phyloP scores from a whole-genome alignment of 2,888 invertebrate species.

The Slavum lentiscoides region DNA sequence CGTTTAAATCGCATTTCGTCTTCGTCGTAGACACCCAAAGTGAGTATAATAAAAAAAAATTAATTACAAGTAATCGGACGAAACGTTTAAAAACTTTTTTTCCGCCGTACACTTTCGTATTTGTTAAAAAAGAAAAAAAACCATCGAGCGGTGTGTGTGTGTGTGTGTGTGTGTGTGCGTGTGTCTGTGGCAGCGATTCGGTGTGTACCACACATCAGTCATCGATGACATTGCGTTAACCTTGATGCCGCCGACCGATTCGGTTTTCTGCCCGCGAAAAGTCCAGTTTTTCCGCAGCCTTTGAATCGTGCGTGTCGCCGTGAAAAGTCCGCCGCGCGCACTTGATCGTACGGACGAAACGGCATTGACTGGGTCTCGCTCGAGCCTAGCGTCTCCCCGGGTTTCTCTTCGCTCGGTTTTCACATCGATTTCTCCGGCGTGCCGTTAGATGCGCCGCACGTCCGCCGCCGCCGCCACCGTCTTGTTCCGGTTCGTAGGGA shows the following conservation, averaged over 20 bases:
- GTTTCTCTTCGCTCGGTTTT: neutral
- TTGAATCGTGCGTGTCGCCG: too few species aligned
- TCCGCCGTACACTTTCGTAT: neutral
- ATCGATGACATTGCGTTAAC: slow-evolving; percentile 44
- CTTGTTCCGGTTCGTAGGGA: neutral
- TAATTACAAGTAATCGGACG: neutral
- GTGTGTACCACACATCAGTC: neutral
- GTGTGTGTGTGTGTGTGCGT: neutral
- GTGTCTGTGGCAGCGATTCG: too few species aligned
- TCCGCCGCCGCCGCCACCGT: neutral
- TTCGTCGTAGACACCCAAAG: neutral
- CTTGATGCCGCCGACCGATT: slow-evolving; percentile 12
- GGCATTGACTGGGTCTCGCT: too few species aligned
- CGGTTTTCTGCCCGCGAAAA: neutral
- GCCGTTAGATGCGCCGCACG: slow-evolving; percentile 27
- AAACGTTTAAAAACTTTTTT: too few species aligned
- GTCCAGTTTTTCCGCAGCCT: neutral
- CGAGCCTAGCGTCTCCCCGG: too few species aligned
- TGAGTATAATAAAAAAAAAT: slow-evolving; percentile 24
- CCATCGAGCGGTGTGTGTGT: neutral
- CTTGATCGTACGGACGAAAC: too few species aligned
- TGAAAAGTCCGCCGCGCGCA: too few species aligned
- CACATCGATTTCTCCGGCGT: neutral
- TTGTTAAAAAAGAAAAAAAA: too few species aligned
- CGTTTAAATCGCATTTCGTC: neutral